phyloP scores from a whole-genome alignment of 2,797 vertebrate genomes.

The Lagocephalus sceleratus region DNA sequence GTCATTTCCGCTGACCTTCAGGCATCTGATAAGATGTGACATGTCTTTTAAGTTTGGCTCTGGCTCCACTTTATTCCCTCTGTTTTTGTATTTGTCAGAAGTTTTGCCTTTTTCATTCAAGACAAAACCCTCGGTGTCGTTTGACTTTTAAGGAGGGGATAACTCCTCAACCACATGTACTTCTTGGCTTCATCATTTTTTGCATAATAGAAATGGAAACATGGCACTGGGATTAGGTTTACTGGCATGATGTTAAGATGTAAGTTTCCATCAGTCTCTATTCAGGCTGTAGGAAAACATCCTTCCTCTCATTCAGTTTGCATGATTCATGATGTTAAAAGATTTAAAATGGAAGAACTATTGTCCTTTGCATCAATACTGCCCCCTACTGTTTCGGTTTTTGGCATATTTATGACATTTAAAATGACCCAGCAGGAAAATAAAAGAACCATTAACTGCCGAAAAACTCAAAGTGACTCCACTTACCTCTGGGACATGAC shows the following conservation, averaged over 20 bases:
- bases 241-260: neutral
- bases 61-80: conserved; percentile 43
- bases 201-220: neutral
- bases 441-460: neutral
- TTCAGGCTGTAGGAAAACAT: neutral
- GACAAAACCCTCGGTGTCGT: neutral
- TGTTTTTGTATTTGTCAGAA: conserved; percentile 33
- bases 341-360: neutral
- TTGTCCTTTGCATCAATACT: neutral
- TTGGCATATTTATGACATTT: neutral
- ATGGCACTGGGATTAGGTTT: neutral
- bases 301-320: too few relatives aligned
- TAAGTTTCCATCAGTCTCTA: neutral
- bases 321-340: too few relatives aligned
- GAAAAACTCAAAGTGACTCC: neutral
- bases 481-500: neutral
- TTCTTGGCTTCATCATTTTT: too few relatives aligned
- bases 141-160: neutral
- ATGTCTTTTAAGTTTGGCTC: conserved; percentile 53
- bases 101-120: neutral
- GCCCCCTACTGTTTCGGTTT: neutral
- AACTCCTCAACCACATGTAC: too few relatives aligned
- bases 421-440: neutral
- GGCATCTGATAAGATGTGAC: conserved; percentile 54
- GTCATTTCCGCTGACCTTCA: conserved; percentile 74